Conservation (phyloP, 2,113 vertebrate genomes). For the Phrynosoma blainvillii region DNA sequence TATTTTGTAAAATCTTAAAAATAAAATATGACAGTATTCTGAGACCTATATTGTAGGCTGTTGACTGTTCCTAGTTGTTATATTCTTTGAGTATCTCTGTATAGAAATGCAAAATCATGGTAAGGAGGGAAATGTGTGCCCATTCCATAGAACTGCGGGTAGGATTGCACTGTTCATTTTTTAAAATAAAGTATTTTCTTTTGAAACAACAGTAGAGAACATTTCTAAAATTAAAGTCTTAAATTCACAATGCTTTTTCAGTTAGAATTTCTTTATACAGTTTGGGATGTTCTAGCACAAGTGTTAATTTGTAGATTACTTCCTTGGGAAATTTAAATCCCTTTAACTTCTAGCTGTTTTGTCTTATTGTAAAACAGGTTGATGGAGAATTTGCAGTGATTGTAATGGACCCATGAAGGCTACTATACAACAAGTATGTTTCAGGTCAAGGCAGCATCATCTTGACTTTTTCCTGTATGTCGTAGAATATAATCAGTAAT, state of each 20-base stretch:
- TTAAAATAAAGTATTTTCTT: neutral
- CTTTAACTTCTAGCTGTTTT: accelerated
- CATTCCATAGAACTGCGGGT: neutral
- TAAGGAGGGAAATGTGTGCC: no score
- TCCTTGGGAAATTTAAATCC: accelerated
- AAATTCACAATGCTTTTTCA: neutral
- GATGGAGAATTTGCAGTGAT: neutral
- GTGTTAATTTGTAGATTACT: neutral
- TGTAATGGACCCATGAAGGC: conserved; percentile 6
- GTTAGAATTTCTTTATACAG: neutral
- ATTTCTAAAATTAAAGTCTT: neutral
- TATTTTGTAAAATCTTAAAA: neutral
- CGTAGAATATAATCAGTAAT: conserved; percentile 42
- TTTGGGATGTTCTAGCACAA: accelerated
- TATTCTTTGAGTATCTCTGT: neutral
- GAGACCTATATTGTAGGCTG: neutral
- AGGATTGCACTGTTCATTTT: neutral
- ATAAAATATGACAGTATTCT: neutral
- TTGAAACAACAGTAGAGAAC: neutral
- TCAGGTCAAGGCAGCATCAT: neutral
- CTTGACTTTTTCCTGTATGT: conserved; percentile 42
- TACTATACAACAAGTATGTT: conserved; percentile 6
- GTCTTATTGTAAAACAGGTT: conserved; percentile 54
- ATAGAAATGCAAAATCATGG: neutral
- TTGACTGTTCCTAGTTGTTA: neutral